phyloP scores from a whole-genome alignment of 2,113 vertebrate genomes.

The Seriola rivoliana region DNA sequence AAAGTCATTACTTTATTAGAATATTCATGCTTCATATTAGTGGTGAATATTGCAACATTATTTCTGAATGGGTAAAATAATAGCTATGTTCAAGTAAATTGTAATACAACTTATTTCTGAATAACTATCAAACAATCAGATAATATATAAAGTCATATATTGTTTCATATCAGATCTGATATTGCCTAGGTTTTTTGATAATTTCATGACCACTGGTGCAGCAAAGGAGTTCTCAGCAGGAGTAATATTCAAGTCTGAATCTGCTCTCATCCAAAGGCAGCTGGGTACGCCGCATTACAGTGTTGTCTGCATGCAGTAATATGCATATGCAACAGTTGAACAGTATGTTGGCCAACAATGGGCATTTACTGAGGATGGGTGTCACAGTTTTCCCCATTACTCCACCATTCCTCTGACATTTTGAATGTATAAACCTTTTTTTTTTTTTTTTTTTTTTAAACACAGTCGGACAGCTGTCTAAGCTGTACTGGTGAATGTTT shows the following conservation, averaged over 20 bases:
- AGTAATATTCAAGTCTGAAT: not conserved
- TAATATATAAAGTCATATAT: not conserved
- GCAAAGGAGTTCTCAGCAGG: not conserved
- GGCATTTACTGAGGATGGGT: too few relatives aligned
- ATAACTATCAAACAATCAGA: not conserved
- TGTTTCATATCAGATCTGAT: not conserved
- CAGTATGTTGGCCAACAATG: too few relatives aligned
- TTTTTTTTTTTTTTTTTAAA: not conserved
- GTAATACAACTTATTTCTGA: not conserved
- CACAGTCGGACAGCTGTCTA: too few relatives aligned
- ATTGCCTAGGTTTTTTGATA: not conserved
- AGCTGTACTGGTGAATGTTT: not conserved
- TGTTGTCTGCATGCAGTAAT: constrained; percentile 2
- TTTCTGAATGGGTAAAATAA: not conserved
- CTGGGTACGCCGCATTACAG: not conserved
- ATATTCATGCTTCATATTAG: constrained; percentile 29
- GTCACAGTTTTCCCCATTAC: not conserved
- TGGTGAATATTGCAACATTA: not conserved
- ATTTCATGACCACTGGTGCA: not conserved
- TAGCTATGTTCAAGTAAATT: not conserved
- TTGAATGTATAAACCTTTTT: not conserved
- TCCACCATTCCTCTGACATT: not conserved
- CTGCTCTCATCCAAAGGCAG: constrained; percentile 16
- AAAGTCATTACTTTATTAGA: constrained; percentile 11
- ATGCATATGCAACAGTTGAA: not conserved